Base-by-base conservation (phyloP, 1,140 invertebrate genomes). In the Xylocopa sonorina region DNA sequence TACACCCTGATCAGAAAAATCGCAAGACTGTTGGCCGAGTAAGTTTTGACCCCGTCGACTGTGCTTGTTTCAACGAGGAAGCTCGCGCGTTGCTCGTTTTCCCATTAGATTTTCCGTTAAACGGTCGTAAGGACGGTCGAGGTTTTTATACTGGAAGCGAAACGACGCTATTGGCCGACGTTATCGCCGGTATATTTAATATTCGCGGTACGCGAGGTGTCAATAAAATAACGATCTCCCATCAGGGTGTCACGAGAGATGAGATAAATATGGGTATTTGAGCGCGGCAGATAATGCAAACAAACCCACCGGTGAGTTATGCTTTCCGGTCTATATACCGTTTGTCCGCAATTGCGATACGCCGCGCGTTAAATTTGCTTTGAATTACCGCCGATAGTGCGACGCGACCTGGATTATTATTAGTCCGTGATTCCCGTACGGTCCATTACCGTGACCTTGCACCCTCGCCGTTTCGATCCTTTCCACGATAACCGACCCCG, bases 201-300 rank as follows among this genome's bases (percentile, higher is more conserved):
- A 87, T 84, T 82, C 79, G 68, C 46, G 43, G 29, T 46, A 58
- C 69, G 80, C 76, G 68, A 83, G 73, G 83, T 87, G 88, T 88
- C 86, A 90, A 91, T 91, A 88, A 90, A 90, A 90, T 89, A 90
- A 88, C 89, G 88, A 90, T 89, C 87, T 76, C 71, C 80, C 81
- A 83, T 87, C 82, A 81, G 78, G 64, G 79, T 88, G 87, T 89
- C 85, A 88, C 81, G 84, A 81, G 86, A 88, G 85, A 88, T 87
- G 89, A 89, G 88, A 89, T 90, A 89, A 90, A 91, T 90, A 91
- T 89, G 90, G 87, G 85, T 91, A 89, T 89, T 91, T 90, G 88
- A 90, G 81, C 87, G 87, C 78, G 80, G 81, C 85, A 89, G 89
- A 92, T 92, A 91, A 92, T 92, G 88, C 88, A 90, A 91, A 90